Evolutionary conservation across 2,888 invertebrate species (phyloP).

Genomic region (Eremobia ochroleuca): DNA sequence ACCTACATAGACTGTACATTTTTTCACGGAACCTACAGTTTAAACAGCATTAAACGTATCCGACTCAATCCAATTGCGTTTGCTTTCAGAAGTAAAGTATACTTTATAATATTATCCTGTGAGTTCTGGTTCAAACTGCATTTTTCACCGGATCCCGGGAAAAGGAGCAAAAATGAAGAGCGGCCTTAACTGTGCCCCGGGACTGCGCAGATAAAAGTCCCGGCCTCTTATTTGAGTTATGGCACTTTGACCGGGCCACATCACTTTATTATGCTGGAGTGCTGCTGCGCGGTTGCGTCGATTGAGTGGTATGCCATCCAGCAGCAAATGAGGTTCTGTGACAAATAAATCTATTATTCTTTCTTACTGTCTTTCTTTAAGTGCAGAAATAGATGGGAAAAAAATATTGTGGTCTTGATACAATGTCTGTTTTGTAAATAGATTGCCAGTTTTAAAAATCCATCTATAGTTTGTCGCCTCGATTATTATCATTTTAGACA

Average conservation of each 20-base stretch:
- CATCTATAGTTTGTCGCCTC: neutral
- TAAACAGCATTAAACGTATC: conserved; percentile 69
- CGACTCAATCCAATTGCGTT: conserved; percentile 64
- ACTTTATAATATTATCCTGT: conserved; percentile 77
- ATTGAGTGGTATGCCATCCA: conserved; percentile 39
- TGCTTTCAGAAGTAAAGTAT: conserved; percentile 74
- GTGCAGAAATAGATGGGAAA: neutral
- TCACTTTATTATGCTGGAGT: conserved; percentile 66
- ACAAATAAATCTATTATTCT: neutral
- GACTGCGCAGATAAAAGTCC: conserved; percentile 80
- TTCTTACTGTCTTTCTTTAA: neutral
- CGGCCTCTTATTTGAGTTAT: conserved; percentile 80
- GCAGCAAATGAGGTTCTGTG: conserved; percentile 14
- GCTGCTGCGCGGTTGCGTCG: conserved; percentile 42
- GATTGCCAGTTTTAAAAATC: neutral
- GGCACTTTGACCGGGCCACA: conserved; percentile 71
- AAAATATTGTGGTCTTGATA: neutral
- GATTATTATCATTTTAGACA: neutral
- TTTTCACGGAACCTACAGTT: conserved; percentile 42
- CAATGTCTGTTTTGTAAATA: neutral
- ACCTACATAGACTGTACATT: neutral
- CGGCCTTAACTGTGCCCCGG: conserved; percentile 75
- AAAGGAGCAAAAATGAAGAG: conserved; percentile 79
- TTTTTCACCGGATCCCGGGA: conserved; percentile 77
- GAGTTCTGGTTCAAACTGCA: conserved; percentile 73